phyloP scores from a whole-genome alignment of 2,113 vertebrate species.

The Amphiprion ocellaris region DNA sequence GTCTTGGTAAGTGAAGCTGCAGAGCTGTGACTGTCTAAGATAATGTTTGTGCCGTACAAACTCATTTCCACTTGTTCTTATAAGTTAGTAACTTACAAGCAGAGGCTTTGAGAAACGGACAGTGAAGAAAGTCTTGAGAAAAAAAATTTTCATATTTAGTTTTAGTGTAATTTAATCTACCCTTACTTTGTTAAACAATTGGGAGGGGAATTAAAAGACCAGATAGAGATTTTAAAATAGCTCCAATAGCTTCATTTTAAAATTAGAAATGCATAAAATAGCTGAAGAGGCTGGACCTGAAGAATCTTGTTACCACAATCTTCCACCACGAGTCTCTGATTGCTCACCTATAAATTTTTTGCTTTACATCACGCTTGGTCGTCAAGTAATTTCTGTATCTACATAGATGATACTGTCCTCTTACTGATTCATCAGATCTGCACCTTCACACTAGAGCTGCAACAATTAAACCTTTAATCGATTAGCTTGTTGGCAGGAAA shows the following conservation, averaged over 20 bases:
- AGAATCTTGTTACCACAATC: background rate
- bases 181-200: background rate
- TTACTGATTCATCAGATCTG: too few relatives aligned
- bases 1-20: slow-evolving; percentile 90
- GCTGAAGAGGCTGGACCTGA: background rate
- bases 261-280: background rate
- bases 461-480: background rate
- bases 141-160: background rate
- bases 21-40: background rate
- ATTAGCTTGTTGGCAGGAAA: too few relatives aligned
- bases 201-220: background rate
- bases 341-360: background rate
- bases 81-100: background rate
- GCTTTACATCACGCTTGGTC: background rate
- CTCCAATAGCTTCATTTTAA: background rate
- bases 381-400: background rate
- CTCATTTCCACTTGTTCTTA: background rate
- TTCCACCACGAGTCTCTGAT: background rate
- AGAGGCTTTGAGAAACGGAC: background rate
- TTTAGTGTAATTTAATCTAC: background rate
- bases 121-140: too few relatives aligned
- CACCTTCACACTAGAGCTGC: background rate
- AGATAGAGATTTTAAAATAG: background rate
- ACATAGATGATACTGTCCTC: too few relatives aligned
- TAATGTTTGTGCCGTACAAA: background rate